These are phyloP conservation scores for Riptortus pedestris DNA, from an alignment of 1,140 invertebrate genomes.

Conservation along the genomic window DNA sequence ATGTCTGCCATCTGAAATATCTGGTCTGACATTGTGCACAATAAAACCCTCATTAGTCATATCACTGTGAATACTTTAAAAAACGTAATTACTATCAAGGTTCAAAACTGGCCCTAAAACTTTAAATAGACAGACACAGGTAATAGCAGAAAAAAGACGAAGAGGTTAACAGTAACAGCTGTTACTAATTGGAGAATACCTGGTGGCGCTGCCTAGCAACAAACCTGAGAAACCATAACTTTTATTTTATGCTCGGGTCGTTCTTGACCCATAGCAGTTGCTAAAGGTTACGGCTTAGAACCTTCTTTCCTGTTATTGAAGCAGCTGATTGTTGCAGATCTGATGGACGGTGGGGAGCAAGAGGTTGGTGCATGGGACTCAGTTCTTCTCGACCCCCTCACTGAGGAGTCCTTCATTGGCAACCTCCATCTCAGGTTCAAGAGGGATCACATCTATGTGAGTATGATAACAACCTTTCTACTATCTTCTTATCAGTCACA, in stretches of 20 bases:
- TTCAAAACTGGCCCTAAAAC: background rate
- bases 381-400: slow-evolving; percentile 64
- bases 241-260: too few relatives aligned
- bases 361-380: slow-evolving; percentile 65
- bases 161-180: background rate
- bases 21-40: background rate
- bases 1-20: background rate
- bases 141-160: background rate
- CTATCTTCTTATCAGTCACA: too few relatives aligned
- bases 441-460: slow-evolving; percentile 69
- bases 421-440: slow-evolving; percentile 64
- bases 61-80: too few relatives aligned
- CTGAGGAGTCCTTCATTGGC: slow-evolving; percentile 59
- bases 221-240: background rate
- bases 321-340: background rate
- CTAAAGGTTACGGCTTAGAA: too few relatives aligned
- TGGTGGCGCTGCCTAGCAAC: background rate
- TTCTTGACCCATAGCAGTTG: too few relatives aligned
- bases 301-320: too few relatives aligned
- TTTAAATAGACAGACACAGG: background rate
- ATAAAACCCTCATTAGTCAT: too few relatives aligned
- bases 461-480: slow-evolving; percentile 39
- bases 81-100: background rate
- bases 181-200: background rate
- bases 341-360: slow-evolving; percentile 36